A percentile compares a stretch with the other conserved stretches of the same genome.
Evolutionary conservation across 2,888 invertebrate genomes (phyloP).

Genomic region (Lepeophtheirus nordmannii): DNA sequence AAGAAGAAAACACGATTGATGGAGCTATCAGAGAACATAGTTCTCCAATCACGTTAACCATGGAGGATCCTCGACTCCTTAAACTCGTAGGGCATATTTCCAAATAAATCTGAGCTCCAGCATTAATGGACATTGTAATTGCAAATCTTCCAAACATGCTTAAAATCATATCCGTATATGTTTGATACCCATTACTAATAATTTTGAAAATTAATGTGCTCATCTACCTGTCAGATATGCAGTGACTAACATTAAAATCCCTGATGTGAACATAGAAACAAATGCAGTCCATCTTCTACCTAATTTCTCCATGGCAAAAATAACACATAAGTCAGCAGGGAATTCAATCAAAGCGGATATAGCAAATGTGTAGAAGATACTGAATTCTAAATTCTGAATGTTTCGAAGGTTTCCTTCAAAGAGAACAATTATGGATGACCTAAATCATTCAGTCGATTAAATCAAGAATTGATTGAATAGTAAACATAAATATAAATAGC

Average conservation of each 20-base stretch:
- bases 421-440: neutral
- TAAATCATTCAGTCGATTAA: no score
- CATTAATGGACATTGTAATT: neutral
- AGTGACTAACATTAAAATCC: neutral
- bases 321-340: neutral
- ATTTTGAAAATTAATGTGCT: no score
- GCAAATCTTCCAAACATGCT: constrained; percentile 7
- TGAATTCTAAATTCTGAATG: neutral
- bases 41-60: neutral
- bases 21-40: neutral
- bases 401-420: neutral
- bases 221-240: neutral
- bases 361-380: neutral
- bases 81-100: neutral
- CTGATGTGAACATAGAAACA: neutral
- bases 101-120: neutral
- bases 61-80: neutral
- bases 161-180: no score
- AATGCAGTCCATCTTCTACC: neutral
- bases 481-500: no score
- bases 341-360: neutral
- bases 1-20: neutral
- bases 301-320: neutral
- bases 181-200: no score
- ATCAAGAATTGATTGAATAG: no score